Base-by-base conservation (phyloP, 2,888 invertebrate species). In the Drosophila suboccidentalis region DNA sequence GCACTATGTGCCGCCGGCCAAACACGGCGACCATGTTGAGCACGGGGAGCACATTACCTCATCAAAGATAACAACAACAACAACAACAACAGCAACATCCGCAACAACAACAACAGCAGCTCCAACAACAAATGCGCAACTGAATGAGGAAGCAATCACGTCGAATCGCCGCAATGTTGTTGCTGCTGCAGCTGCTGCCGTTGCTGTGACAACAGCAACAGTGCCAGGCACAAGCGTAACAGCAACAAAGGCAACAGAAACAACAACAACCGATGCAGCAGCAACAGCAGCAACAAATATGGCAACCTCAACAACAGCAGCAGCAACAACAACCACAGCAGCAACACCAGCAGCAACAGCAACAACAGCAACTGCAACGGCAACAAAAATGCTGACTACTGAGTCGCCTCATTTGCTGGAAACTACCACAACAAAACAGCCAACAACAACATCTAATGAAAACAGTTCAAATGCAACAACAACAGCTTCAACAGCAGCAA, bases 1-100 rank as follows among this genome's bases (percentile, higher is more conserved):
- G 3, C 92, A 93, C 80, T 93, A 93, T 73, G 90, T 92, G 57
- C 91, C 92, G 36, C 89, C 91, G 9, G 58, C 80, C n/a, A 92
- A 90, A 66, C 91, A 91, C 46, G 85, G 1, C 4, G 79, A 80
- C 41, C 82, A 81, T 32, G 11, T 8, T n/a, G 62, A 62, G 38
- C 53, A 61, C 22, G 63, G 32, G 0, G 41, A 55, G 46, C 62
- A 63, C 39, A 47, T 13, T 6, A 47, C 44, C 13, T 17, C 10
- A 49, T 8, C 61, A 26, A 17, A 50, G 32, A 11, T 46, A 41
- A 19, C 65, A 43, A 11, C 63, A 34, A 17, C 15, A 26, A 10
- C 26, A 11, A 8, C 11, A 46, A 4, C 32, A n/a, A 9, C 47
- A 43, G 2, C 60, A 15, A 6, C 53, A 41, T 8, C 50, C 6